Base-by-base conservation (phyloP, 2,888 invertebrate species). In the Lithophane ornitopus region DNA sequence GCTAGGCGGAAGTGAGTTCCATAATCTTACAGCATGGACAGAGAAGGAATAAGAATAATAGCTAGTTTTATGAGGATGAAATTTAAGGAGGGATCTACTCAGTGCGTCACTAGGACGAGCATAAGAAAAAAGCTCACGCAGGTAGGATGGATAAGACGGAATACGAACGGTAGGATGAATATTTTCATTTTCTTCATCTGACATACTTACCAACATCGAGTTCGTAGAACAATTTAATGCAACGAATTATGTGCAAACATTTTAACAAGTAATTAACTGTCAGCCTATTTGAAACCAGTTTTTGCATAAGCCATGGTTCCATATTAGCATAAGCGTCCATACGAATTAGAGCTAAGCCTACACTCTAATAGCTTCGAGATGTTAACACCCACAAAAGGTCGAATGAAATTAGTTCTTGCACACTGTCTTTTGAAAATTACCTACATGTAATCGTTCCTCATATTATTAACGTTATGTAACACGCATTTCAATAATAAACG, bases 371-470 rank as follows among this genome's bases (percentile, higher is more conserved):
- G 66, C 71, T 81, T 69, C 59, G 54, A 72, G 74, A 78, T 78
- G 70, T 84, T 80, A 82, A 86, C 85, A 89, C 87, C 89, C 83
- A 88, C 89, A 83, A 85, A 89, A 87, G 85, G 87, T 89, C 85
- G 84, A 85, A 80, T 78, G 70, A 88, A 89, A 87, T 90, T 85
- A 82, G 73, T 85, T 88, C 34, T 59, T 67, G 72, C 70, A 70
- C 70, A 74, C 74, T 88, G 83, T 85, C 83, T 87, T 81, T 87
- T 85, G 86, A 85, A 88, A 85, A 85, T 84, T 88, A 69, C n/a
- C n/a, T n/a, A n/a, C 82, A 80, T 59, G 39, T 26, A 16, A 68
- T 54, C 26, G 9, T 56, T 70, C 19, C 26, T 58, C 39, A 68
- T 63, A 82, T 34, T 63, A 22, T 34, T 63, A 22, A 46, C 0